phyloP scores from a whole-genome alignment of 1,140 invertebrate genomes.

The Trissolcus basalis region DNA sequence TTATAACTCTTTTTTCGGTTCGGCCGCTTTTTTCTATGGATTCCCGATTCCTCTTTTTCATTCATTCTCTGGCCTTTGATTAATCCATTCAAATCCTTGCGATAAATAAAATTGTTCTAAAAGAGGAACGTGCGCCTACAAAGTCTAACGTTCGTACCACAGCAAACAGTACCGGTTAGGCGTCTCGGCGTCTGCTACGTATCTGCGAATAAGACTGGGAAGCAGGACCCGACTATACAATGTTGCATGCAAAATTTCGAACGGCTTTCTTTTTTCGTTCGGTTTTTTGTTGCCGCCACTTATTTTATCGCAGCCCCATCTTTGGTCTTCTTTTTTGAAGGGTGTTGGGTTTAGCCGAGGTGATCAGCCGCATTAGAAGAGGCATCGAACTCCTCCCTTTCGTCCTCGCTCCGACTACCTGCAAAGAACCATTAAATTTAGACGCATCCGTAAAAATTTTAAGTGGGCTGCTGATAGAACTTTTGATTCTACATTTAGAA shows the following conservation, averaged over 20 bases:
- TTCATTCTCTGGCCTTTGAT: not conserved
- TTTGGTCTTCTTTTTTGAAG: constrained; percentile 16
- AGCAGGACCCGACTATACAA: not conserved
- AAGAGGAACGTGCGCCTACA: too few relatives aligned
- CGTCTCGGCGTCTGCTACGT: not conserved
- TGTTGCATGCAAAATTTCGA: not conserved
- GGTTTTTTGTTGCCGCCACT: not conserved
- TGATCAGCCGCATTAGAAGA: constrained; percentile 60
- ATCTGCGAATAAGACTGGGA: not conserved
- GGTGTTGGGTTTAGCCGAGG: constrained; percentile 53
- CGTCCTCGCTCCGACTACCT: constrained; percentile 9
- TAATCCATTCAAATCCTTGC: not conserved
- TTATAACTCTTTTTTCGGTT: too few relatives aligned
- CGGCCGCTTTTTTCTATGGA: not conserved
- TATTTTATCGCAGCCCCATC: not conserved
- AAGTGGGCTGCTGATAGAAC: not conserved
- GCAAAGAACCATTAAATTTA: constrained; percentile 11
- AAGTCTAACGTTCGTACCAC: not conserved
- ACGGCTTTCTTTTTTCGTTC: not conserved
- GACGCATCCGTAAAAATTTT: constrained; percentile 8
- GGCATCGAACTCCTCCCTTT: constrained; percentile 49
- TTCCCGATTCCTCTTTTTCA: not conserved
- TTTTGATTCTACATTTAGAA: not conserved
- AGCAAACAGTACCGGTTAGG: not conserved
- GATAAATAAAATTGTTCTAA: not conserved